Conservation (phyloP, 92 coral and sea anemone genomes). For the Chrysogorgia sp. region DNA sequence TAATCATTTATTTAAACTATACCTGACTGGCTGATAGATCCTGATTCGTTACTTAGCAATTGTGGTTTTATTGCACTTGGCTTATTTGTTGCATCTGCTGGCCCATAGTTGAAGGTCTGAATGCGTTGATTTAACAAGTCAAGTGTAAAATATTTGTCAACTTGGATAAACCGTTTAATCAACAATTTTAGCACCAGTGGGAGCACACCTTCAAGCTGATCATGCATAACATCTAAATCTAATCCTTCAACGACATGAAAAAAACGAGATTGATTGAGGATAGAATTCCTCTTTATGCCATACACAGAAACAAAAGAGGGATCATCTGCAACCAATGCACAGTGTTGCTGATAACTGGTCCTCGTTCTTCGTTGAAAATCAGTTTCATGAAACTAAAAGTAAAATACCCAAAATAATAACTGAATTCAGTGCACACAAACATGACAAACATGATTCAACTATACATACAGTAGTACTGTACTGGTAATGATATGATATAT, state of each 20-base stretch:
- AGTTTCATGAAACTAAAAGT: slow-evolving; percentile 4
- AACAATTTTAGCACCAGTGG: slow-evolving; percentile 8
- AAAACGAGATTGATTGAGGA: background rate
- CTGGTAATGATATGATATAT: too few relatives aligned
- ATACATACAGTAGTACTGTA: too few relatives aligned
- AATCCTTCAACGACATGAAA: slow-evolving; percentile 7
- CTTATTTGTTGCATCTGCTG: slow-evolving; percentile 18
- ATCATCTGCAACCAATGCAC: background rate
- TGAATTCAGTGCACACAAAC: too few relatives aligned
- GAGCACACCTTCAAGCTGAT: too few relatives aligned
- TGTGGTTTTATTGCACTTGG: slow-evolving; percentile 26
- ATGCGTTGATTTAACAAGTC: slow-evolving; percentile 8
- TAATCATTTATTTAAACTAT: background rate
- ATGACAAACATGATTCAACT: too few relatives aligned
- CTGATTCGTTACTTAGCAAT: slow-evolving; percentile 44
- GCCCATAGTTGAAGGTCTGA: slow-evolving; percentile 17
- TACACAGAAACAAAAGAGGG: background rate
- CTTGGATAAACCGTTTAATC: background rate
- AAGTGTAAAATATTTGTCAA: background rate
- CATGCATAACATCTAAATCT: slow-evolving; percentile 13
- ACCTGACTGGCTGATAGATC: slow-evolving; percentile 40
- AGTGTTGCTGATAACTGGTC: background rate
- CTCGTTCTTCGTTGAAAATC: background rate
- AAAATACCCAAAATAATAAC: too few relatives aligned
- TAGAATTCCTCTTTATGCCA: background rate